phyloP scores from a whole-genome alignment of 1,140 invertebrate species.

The Cecropterus lyciades region DNA sequence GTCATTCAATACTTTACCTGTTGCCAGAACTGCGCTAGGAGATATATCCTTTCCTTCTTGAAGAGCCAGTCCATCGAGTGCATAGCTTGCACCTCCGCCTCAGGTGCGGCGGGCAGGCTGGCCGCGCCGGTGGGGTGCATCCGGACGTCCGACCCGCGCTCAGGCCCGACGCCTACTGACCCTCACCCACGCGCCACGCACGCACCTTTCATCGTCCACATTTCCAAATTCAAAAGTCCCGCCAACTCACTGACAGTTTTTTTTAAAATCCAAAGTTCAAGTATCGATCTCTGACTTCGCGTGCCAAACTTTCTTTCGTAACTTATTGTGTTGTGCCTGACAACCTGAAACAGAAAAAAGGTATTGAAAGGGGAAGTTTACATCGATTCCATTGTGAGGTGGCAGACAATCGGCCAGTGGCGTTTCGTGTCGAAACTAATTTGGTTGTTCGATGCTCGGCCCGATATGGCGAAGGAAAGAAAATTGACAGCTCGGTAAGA shows the following conservation, averaged over 20 bases:
- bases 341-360: conserved; percentile 75
- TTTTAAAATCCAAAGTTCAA: conserved; percentile 43
- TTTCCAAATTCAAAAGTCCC: conserved; percentile 41
- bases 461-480: conserved; percentile 64
- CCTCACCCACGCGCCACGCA: conserved; percentile 47
- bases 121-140: conserved; percentile 90
- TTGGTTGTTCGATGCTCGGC: conserved; percentile 73
- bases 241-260: conserved; percentile 21
- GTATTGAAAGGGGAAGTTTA: conserved; percentile 71
- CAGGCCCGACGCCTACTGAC: conserved; percentile 65
- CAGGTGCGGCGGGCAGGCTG: conserved; percentile 90
- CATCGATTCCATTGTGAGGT: conserved; percentile 72
- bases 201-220: conserved; percentile 49
- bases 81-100: conserved; percentile 91
- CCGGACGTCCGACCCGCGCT: conserved; percentile 79
- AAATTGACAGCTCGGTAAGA: conserved; percentile 67
- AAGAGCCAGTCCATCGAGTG: conserved; percentile 97
- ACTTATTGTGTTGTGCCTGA: conserved; percentile 63
- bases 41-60: conserved; percentile 96
- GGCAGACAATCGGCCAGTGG: conserved; percentile 74
- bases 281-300: conserved; percentile 63
- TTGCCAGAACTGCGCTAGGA: conserved; percentile 97
- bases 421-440: conserved; percentile 81
- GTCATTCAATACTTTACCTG: conserved; percentile 86
- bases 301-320: conserved; percentile 60